Conservation (phyloP, 2,113 vertebrate species). For the Oncorhynchus masou region DNA sequence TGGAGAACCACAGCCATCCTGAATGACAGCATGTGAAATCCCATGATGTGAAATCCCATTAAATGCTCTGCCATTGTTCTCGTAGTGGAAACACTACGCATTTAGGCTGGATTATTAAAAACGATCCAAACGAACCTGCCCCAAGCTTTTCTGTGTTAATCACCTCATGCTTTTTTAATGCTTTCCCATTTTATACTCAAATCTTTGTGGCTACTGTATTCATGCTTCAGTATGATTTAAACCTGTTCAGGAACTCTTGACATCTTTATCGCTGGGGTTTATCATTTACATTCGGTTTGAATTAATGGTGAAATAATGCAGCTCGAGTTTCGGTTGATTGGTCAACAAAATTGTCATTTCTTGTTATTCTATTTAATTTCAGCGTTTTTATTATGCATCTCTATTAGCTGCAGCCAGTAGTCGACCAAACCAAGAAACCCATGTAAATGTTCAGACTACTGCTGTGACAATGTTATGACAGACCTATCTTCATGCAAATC, state of each 20-base stretch:
- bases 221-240: neutral
- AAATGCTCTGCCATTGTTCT: constrained; percentile 35
- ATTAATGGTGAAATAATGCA: constrained; percentile 45
- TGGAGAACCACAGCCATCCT: neutral
- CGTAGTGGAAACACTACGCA: constrained; percentile 12
- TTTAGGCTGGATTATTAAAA: constrained; percentile 33
- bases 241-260: constrained; percentile 42
- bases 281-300: constrained; percentile 23
- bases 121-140: constrained; percentile 11
- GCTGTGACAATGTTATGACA: constrained; percentile 36
- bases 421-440: constrained; percentile 43
- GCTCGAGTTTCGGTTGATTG: constrained; percentile 57
- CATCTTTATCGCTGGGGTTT: constrained; percentile 50
- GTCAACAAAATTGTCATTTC: constrained; percentile 59
- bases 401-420: constrained; percentile 38
- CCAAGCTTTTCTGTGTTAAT: constrained; percentile 4
- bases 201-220: neutral
- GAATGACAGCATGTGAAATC: constrained; percentile 24
- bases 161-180: constrained; percentile 10
- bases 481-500: constrained; percentile 21
- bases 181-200: neutral
- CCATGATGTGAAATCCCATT: constrained; percentile 44
- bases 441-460: constrained; percentile 41
- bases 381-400: constrained; percentile 41
- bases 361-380: constrained; percentile 26